phyloP scores from a whole-genome alignment of 64 coral and sea anemone genomes.

The Porites lutea region DNA sequence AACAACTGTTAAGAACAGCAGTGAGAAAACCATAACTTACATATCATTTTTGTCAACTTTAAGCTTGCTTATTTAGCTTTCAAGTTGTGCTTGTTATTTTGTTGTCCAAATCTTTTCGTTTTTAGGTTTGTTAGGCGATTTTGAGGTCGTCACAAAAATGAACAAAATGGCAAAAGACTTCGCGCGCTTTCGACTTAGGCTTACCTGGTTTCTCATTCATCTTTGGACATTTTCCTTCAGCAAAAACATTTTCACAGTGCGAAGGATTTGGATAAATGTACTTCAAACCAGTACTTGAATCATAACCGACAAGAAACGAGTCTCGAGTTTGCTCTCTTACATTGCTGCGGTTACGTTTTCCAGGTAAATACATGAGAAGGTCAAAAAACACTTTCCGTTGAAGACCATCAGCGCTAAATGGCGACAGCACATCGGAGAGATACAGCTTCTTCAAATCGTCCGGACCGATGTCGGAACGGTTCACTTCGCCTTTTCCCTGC shows the following conservation, averaged over 20 bases:
- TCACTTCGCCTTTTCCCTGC: conserved; percentile 84
- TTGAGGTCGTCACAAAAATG: neutral
- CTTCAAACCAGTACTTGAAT: conserved; percentile 52
- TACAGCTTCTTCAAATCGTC: conserved; percentile 97
- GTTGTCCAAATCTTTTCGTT: neutral
- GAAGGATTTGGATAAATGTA: conserved; percentile 72
- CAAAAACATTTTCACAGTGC: conserved; percentile 47
- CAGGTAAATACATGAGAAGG: conserved; percentile 80
- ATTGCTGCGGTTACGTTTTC: conserved; percentile 82
- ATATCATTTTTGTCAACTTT: too few relatives aligned
- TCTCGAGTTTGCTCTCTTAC: conserved; percentile 86
- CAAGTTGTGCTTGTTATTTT: neutral
- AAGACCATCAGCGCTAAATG: conserved; percentile 78
- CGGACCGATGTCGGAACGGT: conserved; percentile 68
- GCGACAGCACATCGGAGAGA: conserved; percentile 80
- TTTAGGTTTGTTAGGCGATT: neutral
- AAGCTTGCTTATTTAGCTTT: neutral
- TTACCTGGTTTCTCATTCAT: conserved; percentile 52
- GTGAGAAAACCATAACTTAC: too few relatives aligned
- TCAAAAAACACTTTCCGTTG: conserved; percentile 90
- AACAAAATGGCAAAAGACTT: neutral
- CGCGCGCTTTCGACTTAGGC: neutral
- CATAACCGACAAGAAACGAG: conserved; percentile 75
- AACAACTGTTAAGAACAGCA: too few relatives aligned
- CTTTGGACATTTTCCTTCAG: conserved; percentile 33